Percentiles rank a stretch among this genome's conserved stretches.
Conservation (phyloP, 2,888 invertebrate species). For the Pristionchus entomophagus region DNA sequence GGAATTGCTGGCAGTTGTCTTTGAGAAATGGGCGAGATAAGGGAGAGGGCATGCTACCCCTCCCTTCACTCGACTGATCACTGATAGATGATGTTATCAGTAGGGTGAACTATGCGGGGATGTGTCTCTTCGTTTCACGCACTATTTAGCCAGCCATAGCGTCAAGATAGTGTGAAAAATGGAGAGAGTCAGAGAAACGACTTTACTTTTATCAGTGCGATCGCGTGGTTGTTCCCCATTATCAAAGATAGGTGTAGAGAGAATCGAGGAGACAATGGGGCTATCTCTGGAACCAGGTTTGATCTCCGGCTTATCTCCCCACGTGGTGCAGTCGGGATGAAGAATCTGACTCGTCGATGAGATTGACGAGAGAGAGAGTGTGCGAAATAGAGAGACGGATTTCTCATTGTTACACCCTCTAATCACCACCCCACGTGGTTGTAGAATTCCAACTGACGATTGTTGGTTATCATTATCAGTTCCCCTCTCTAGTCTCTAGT, state of each 20-base stretch:
- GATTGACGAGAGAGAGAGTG: no score
- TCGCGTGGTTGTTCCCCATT: not conserved
- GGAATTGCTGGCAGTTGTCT: constrained; percentile 8
- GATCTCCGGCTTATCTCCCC: constrained; percentile 20
- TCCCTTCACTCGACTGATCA: not conserved
- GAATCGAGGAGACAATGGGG: not conserved
- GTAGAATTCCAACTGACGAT: not conserved
- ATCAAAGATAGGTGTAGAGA: not conserved
- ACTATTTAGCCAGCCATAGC: no score
- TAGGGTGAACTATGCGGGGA: not conserved
- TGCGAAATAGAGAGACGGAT: no score
- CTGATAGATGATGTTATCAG: constrained; percentile 16
- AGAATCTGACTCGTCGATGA: no score
- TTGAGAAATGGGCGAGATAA: not conserved
- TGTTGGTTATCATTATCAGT: not conserved
- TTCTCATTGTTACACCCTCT: no score
- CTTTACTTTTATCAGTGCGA: no score
- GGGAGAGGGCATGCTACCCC: not conserved
- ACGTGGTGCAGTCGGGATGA: no score
- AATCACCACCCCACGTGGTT: constrained; percentile 24
- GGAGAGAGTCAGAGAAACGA: no score
- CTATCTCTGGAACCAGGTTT: not conserved
- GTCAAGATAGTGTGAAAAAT: no score
- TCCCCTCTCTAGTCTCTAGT: not conserved
- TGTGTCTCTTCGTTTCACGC: no score